phyloP scores from a whole-genome alignment of 2,113 vertebrate species.

The Atherinomorus stipes region DNA sequence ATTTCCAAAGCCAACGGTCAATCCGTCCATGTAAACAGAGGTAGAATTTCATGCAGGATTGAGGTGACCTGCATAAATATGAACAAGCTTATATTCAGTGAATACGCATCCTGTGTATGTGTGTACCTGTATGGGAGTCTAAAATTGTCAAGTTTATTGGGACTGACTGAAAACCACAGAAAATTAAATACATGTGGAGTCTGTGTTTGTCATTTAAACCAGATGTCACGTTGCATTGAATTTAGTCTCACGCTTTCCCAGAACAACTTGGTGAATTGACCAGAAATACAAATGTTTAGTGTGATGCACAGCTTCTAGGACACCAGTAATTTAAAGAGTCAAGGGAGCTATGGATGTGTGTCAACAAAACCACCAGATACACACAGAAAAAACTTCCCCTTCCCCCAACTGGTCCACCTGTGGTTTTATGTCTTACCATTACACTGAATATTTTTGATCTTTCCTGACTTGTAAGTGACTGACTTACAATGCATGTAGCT shows the following conservation, averaged over 20 bases:
- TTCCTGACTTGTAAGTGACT: not conserved
- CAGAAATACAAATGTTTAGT: not conserved
- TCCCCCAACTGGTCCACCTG: not conserved
- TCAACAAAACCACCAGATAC: constrained; percentile 3
- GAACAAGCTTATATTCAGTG: not conserved
- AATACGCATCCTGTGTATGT: not conserved
- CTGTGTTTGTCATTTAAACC: not conserved
- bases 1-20: constrained; percentile 4
- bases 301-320: not conserved
- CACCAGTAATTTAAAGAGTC: not conserved
- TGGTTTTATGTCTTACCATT: not conserved
- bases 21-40: not conserved
- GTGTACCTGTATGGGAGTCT: not conserved
- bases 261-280: not conserved
- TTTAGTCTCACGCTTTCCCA: not conserved
- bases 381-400: not conserved
- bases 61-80: not conserved
- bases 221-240: not conserved
- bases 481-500: no score
- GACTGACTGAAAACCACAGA: constrained; percentile 3
- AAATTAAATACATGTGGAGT: not conserved
- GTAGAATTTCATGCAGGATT: not conserved
- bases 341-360: not conserved
- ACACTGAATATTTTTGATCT: not conserved
- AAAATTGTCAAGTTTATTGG: not conserved